phyloP scores from a whole-genome alignment of 2,113 vertebrate genomes.

The Xenopus borealis region DNA sequence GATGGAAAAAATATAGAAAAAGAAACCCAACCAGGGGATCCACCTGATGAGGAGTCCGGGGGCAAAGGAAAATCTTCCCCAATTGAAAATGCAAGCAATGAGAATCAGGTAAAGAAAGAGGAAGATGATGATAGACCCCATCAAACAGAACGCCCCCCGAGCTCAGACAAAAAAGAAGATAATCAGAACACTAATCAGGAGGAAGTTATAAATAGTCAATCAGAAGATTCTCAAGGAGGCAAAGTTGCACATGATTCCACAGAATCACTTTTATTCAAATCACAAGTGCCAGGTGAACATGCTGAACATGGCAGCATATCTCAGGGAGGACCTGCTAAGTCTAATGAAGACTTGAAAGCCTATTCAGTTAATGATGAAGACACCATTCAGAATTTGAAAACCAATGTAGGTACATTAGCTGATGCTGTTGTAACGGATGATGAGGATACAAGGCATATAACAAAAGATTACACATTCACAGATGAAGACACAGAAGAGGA shows the following conservation, averaged over 20 bases:
- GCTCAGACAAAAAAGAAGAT: neutral
- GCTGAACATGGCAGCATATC: constrained; percentile 62
- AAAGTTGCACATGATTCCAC: constrained; percentile 51
- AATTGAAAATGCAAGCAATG: neutral
- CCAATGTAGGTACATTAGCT: constrained; percentile 77
- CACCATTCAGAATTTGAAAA: constrained; percentile 70
- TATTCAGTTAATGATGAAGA: constrained; percentile 63
- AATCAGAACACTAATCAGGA: constrained; percentile 2
- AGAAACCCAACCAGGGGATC: neutral
- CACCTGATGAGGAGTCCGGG: neutral
- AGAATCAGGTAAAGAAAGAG: neutral
- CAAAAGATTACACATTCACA: constrained; percentile 51
- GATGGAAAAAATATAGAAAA: constrained; percentile 33
- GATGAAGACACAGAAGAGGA: constrained; percentile 65
- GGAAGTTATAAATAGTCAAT: constrained; percentile 35
- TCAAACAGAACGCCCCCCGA: neutral
- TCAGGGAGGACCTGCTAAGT: constrained; percentile 51
- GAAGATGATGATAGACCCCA: neutral
- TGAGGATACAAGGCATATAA: constrained; percentile 75
- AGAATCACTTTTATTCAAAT: constrained; percentile 55
- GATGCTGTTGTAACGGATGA: constrained; percentile 80
- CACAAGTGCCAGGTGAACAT: constrained; percentile 65
- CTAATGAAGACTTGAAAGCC: constrained; percentile 51
- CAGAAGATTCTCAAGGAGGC: constrained; percentile 56
- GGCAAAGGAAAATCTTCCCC: neutral